Conservation (phyloP, 2,888 invertebrate genomes). For the Eupeodes luniger region DNA sequence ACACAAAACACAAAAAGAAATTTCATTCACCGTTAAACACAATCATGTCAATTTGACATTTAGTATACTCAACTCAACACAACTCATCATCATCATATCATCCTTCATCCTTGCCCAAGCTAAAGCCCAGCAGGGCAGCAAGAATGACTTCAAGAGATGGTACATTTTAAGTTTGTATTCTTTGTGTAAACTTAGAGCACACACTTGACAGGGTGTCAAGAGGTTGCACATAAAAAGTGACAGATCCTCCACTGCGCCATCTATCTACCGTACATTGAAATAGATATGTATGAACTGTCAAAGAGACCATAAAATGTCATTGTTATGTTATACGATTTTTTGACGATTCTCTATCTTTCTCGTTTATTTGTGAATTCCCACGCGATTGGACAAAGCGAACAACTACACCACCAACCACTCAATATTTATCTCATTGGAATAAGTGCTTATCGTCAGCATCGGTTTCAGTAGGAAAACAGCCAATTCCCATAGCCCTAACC, state of each 20-base stretch:
- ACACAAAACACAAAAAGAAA: not conserved
- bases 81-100: not conserved
- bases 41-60: slow-evolving; percentile 41
- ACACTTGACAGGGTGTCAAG: slow-evolving; percentile 44
- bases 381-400: not conserved
- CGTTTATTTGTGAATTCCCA: not conserved
- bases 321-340: not conserved
- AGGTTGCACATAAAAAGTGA: not conserved
- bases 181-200: slow-evolving; percentile 36
- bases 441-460: slow-evolving; percentile 53
- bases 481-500: not conserved
- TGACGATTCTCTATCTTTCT: not conserved
- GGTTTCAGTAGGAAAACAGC: not conserved
- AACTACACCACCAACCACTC: slow-evolving; percentile 8
- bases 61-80: not conserved
- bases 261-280: too few relatives aligned
- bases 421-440: slow-evolving; percentile 35
- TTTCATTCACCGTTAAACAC: slow-evolving; percentile 35
- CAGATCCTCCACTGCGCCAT: too few relatives aligned
- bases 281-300: not conserved
- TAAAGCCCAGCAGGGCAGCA: too few relatives aligned
- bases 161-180: slow-evolving; percentile 17
- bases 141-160: slow-evolving; percentile 4
- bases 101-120: too few relatives aligned
- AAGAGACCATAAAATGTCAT: slow-evolving; percentile 1